phyloP scores from a whole-genome alignment of 92 coral and sea anemone species.

The Siderastrea radians region DNA sequence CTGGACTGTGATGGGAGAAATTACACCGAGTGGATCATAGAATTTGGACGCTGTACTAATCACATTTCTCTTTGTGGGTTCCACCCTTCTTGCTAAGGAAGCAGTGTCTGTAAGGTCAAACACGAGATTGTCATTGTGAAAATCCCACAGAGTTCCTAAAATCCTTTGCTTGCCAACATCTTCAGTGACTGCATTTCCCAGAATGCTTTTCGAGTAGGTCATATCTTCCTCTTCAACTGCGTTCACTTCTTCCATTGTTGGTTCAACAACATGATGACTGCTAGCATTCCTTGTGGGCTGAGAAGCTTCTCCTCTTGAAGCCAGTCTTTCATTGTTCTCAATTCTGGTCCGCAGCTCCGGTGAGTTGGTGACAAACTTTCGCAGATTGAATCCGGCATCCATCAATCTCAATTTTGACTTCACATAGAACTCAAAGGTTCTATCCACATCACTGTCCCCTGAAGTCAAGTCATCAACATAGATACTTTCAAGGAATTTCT shows the following conservation, averaged over 20 bases:
- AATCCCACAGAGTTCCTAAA: too few relatives aligned
- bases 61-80: constrained; percentile 4
- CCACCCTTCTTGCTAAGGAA: too few relatives aligned
- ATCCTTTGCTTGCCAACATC: too few relatives aligned
- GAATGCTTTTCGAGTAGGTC: constrained; percentile 22
- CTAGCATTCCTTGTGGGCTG: neutral
- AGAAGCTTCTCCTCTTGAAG: neutral
- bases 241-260: neutral
- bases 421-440: too few relatives aligned
- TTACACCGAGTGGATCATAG: constrained; percentile 13
- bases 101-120: constrained; percentile 31
- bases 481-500: neutral
- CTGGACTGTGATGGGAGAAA: neutral
- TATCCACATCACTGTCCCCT: too few relatives aligned
- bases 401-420: too few relatives aligned
- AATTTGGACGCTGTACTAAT: neutral
- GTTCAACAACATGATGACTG: neutral
- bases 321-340: neutral
- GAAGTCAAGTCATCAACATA: neutral
- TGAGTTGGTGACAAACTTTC: neutral
- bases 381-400: too few relatives aligned
- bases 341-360: neutral
- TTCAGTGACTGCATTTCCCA: too few relatives aligned
- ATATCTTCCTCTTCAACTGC: constrained; percentile 29
- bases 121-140: constrained; percentile 30